A percentile compares a stretch with the other conserved stretches of the same genome.
phyloP scores from a whole-genome alignment of 2,888 invertebrate species.

The Fragum sueziense region DNA sequence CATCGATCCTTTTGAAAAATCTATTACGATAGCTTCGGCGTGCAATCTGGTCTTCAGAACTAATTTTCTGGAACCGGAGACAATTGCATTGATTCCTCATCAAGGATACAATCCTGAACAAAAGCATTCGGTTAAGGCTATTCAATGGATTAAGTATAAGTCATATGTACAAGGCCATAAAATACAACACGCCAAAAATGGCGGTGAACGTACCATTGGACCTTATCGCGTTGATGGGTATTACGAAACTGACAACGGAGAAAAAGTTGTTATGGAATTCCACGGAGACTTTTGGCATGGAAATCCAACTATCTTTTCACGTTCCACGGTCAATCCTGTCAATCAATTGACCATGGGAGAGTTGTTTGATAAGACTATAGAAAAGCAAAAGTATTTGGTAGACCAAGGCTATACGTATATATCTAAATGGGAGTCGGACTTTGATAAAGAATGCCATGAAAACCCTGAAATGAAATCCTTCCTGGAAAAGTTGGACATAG shows the following conservation, averaged over 20 bases:
- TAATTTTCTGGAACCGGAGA: conserved; percentile 23
- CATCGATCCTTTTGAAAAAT: conserved; percentile 50
- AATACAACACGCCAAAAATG: conserved; percentile 43
- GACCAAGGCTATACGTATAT: conserved; percentile 58
- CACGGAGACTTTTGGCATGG: conserved; percentile 53
- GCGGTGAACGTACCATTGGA: conserved; percentile 40
- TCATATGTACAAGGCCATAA: conserved; percentile 13
- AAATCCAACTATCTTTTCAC: no score
- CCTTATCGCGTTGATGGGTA: conserved; percentile 41
- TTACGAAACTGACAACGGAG: conserved; percentile 22
- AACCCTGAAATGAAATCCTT: conserved; percentile 45
- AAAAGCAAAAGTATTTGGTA: conserved; percentile 38
- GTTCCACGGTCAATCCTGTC: conserved; percentile 44
- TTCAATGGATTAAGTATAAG: conserved; percentile 48
- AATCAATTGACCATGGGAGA: conserved; percentile 42
- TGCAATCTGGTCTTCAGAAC: conserved; percentile 34
- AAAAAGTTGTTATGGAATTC: conserved; percentile 39
- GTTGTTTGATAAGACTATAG: conserved; percentile 33
- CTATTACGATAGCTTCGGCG: conserved; percentile 47
- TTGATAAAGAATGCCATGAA: conserved; percentile 38
- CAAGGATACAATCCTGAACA: no score
- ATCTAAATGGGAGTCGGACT: conserved; percentile 66
- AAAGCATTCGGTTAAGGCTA: conserved; percentile 47
- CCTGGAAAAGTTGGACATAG: conserved; percentile 32
- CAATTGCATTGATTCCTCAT: conserved; percentile 43